Evolutionary conservation across 2,888 invertebrate species (phyloP).

Genomic region (Apoda limacodes): DNA sequence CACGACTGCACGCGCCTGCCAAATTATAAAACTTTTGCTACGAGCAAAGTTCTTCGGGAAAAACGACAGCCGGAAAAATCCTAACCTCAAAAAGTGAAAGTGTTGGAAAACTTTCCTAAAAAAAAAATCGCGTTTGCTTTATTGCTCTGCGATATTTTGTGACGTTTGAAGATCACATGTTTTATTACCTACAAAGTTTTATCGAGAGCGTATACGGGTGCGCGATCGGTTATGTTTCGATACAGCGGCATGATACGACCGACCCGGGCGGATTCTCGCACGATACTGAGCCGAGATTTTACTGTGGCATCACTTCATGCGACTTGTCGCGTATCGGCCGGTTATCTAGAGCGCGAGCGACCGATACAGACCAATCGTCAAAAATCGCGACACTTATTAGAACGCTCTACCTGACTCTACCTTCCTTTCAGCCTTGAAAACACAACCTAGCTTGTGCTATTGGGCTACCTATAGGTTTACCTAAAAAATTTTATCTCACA

Average conservation of each 20-base stretch:
- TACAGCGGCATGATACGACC: slow-evolving; percentile 41
- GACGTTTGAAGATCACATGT: slow-evolving; percentile 36
- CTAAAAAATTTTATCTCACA: not conserved
- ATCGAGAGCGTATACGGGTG: slow-evolving; percentile 44
- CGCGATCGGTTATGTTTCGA: slow-evolving; percentile 28
- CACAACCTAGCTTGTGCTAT: slow-evolving; percentile 2
- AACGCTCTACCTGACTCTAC: not conserved
- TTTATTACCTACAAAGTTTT: slow-evolving; percentile 40
- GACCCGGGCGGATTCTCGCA: slow-evolving; percentile 41
- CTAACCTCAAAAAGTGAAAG: slow-evolving; percentile 41
- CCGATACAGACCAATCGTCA: slow-evolving; percentile 6
- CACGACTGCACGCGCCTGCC: slow-evolving; percentile 36
- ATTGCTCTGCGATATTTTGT: slow-evolving; percentile 41
- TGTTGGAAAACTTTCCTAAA: slow-evolving; percentile 21
- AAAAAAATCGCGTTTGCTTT: slow-evolving; percentile 22
- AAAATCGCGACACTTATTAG: not conserved
- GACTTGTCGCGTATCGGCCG: slow-evolving; percentile 16
- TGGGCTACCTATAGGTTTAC: slow-evolving; percentile 6
- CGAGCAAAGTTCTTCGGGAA: slow-evolving; percentile 30
- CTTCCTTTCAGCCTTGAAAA: slow-evolving; percentile 4
- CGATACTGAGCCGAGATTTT: slow-evolving; percentile 39
- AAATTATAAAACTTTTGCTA: slow-evolving; percentile 37
- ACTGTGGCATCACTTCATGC: slow-evolving; percentile 15
- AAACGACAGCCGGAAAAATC: slow-evolving; percentile 39
- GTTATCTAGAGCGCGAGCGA: slow-evolving; percentile 34